Percentiles rank a stretch among this genome's conserved stretches.
These are phyloP conservation scores for Suillia variegata DNA, from an alignment of 2,888 invertebrate species.

Conservation along the genomic window DNA sequence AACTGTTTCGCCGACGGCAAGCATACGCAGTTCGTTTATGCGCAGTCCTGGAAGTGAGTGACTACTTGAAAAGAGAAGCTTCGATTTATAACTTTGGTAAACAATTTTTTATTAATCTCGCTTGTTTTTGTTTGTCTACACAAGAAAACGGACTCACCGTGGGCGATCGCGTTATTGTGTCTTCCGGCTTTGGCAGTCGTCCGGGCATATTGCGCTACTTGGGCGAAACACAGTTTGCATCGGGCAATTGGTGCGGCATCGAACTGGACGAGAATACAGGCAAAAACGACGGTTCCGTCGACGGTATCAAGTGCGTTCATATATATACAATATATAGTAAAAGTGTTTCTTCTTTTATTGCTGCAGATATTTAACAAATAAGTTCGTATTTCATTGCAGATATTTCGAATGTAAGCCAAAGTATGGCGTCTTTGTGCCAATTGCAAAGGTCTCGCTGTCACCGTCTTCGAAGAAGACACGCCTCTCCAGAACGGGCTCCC, in stretches of 20 bases:
- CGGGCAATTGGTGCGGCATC: conserved; percentile 94
- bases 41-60: conserved; percentile 58
- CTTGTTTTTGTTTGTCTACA: conserved; percentile 24
- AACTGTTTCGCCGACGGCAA: conserved; percentile 58
- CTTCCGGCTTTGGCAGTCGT: conserved; percentile 84
- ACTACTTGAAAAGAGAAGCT: background rate
- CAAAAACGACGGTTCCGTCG: conserved; percentile 95
- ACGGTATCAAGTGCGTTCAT: conserved; percentile 81
- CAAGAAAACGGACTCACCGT: conserved; percentile 74
- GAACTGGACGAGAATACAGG: conserved; percentile 92
- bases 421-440: conserved; percentile 92
- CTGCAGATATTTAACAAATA: background rate
- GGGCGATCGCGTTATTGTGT: conserved; percentile 91
- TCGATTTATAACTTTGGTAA: background rate
- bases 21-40: conserved; percentile 51
- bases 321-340: background rate
- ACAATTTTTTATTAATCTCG: background rate
- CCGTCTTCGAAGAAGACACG: conserved; percentile 73
- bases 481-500: conserved; percentile 77
- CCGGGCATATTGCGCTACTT: conserved; percentile 84
- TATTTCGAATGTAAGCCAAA: conserved; percentile 93
- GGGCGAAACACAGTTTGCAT: conserved; percentile 88
- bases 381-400: conserved; percentile 64
- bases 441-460: conserved; percentile 86
- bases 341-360: background rate